Percentiles rank a stretch among this genome's conserved stretches.
These are phyloP conservation scores for Dolichallabes microphthalmus DNA, from an alignment of 2,113 vertebrate genomes.

Conservation along the genomic window DNA sequence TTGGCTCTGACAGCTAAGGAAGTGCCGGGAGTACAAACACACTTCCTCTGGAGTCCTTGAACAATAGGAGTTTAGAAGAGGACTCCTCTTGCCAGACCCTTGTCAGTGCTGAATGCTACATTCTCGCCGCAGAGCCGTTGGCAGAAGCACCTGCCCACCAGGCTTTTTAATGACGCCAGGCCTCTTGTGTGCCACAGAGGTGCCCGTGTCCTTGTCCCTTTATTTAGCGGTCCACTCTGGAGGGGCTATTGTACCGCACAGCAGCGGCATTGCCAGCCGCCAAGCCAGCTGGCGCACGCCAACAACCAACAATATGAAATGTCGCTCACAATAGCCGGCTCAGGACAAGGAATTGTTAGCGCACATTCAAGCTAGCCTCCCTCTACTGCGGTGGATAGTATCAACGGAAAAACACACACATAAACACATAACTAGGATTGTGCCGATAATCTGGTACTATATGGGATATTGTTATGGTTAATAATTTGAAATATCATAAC, in stretches of 20 bases:
- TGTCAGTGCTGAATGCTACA: conserved; percentile 63
- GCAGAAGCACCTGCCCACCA: conserved; percentile 70
- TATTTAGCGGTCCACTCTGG: conserved; percentile 65
- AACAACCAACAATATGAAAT: conserved; percentile 63
- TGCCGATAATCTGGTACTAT: not conserved
- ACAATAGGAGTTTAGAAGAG: conserved; percentile 56
- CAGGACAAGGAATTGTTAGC: conserved; percentile 63
- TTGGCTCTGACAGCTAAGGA: conserved; percentile 42
- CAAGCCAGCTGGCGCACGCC: conserved; percentile 71
- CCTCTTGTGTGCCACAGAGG: conserved; percentile 69
- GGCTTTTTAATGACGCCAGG: conserved; percentile 52
- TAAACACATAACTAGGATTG: not conserved
- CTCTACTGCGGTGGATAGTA: not conserved
- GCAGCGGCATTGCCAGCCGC: conserved; percentile 66
- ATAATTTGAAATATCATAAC: not conserved
- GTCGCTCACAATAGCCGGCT: conserved; percentile 65
- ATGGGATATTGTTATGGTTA: not conserved
- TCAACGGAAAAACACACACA: conserved; percentile 47
- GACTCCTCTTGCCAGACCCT: conserved; percentile 63
- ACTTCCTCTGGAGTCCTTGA: conserved; percentile 44
- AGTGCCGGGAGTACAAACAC: conserved; percentile 37
- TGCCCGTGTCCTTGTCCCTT: conserved; percentile 67
- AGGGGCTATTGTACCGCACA: conserved; percentile 71
- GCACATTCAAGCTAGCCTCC: conserved; percentile 60
- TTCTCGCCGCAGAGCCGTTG: conserved; percentile 57